Evolutionary conservation across 2,113 vertebrate genomes (phyloP).

Genomic region (Phycodurus eques): DNA sequence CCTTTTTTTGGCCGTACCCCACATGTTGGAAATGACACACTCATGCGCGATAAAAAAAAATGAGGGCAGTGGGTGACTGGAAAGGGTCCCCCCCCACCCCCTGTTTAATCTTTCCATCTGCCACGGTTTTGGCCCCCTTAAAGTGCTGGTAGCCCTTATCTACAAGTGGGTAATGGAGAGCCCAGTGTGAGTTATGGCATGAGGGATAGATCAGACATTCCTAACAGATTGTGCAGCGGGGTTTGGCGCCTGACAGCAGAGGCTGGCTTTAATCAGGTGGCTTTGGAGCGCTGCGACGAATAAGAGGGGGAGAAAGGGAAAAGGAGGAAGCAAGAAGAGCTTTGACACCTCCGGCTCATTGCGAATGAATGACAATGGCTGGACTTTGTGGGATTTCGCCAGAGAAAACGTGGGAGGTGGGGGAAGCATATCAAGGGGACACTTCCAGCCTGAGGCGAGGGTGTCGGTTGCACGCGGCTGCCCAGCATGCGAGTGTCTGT

Average conservation of each 20-base stretch:
- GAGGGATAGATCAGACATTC: conserved; percentile 63
- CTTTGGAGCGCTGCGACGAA: conserved; percentile 47
- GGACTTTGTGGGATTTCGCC: conserved; percentile 17
- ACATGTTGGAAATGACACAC: conserved; percentile 26
- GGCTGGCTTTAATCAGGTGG: conserved; percentile 67
- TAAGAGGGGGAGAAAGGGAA: conserved; percentile 36
- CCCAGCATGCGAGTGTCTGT: conserved; percentile 62
- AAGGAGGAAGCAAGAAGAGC: conserved; percentile 26
- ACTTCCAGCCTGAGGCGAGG: conserved; percentile 53
- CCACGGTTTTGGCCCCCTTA: conserved; percentile 41
- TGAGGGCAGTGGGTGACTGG: conserved; percentile 17
- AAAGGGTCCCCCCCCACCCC: conserved; percentile 16
- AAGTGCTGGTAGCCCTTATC: conserved; percentile 56
- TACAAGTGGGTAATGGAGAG: conserved; percentile 58
- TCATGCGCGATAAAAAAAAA: conserved; percentile 11
- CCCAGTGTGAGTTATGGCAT: conserved; percentile 56
- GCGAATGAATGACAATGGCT: conserved; percentile 38
- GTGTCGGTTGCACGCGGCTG: conserved; percentile 62
- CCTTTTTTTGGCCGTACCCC: conserved; percentile 8
- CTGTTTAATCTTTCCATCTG: conserved; percentile 44
- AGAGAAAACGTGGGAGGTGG: conserved; percentile 5
- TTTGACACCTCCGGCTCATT: conserved; percentile 34
- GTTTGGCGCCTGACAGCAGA: conserved; percentile 56
- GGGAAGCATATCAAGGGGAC: conserved; percentile 34
- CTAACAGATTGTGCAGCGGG: conserved; percentile 56